Base-by-base conservation (phyloP, 2,888 invertebrate genomes). In the Metellina segmentata region DNA sequence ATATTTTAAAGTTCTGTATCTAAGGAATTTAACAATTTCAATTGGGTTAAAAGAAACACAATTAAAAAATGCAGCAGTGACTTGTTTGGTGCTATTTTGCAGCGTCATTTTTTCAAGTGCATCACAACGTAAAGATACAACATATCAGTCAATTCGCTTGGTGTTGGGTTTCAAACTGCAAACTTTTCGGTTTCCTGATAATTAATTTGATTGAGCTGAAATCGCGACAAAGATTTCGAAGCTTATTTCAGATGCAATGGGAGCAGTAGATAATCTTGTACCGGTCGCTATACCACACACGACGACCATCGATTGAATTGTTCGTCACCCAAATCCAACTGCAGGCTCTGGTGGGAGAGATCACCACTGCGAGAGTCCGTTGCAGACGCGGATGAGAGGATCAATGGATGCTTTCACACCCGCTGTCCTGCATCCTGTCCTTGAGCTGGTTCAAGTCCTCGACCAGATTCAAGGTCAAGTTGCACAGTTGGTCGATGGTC, bases 381-480 rank as follows among this genome's bases (percentile, higher is more conserved):
- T 13, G 7, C 79, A 19, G 53, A 51, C 52, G n/a, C 0, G 16
- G 61, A 81, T 20, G 9, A 7, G 7, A 48, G 8, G 16, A 11
- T 7, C 75, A 91, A 70, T 92, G 92, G n/a, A 85, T 92, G 53
- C 92, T 92, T 86, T 92, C 92, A 77, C 92, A 92, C 0, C 92
- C 92, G 72, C 92, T 92, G 72, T 92, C 92, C 72, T 89, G 89
- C 89, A 92, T 89, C 75, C 88, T 85, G 34, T 92, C 92, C 11
- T 92, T 92, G 20, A 89, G 52, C n/a, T 89, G 92, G 16, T 83
- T 86, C 16, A 92, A 82, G 77, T 92, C 92, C 81, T 90, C 92
- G 0, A 90, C 92, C 19, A 92, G 83, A 69, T 92, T 90, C 48
- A 92, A 16, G 20, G 92, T 90, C 70, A 92, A 74, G 61, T 74